Evolutionary conservation across 2,113 vertebrate genomes (phyloP).

Genomic region (Melanerpes aurifrons): DNA sequence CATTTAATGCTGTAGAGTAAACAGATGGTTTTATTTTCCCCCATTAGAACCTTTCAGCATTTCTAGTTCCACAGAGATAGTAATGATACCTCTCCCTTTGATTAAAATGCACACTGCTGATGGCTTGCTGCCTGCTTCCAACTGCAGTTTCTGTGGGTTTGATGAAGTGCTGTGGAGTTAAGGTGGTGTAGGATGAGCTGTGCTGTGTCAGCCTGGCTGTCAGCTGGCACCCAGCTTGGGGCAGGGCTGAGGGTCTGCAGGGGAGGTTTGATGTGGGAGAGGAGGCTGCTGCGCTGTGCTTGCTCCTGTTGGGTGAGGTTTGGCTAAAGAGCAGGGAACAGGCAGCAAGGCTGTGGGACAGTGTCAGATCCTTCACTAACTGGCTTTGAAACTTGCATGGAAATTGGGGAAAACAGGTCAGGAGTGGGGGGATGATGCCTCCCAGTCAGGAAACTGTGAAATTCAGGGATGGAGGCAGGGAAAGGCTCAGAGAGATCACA

Average conservation of each 20-base stretch:
- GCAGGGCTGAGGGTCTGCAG: accelerated
- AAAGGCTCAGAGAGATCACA: background rate
- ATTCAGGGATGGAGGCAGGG: accelerated
- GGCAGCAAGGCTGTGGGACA: accelerated
- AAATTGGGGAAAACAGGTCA: accelerated
- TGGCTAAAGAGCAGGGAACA: background rate
- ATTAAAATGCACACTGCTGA: conserved; percentile 68
- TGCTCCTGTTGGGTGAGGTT: accelerated
- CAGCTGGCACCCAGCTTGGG: background rate
- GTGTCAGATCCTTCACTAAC: background rate
- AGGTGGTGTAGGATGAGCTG: background rate
- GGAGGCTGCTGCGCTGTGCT: background rate
- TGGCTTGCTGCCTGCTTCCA: conserved; percentile 9
- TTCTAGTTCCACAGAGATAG: conserved; percentile 40
- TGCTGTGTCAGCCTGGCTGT: accelerated
- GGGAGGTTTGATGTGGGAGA: accelerated
- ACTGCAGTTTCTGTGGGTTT: background rate
- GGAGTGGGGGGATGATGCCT: background rate
- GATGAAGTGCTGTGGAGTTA: background rate
- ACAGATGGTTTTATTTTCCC: conserved; percentile 69
- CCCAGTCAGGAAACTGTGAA: background rate
- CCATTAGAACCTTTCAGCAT: conserved; percentile 57
- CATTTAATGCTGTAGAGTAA: conserved; percentile 64
- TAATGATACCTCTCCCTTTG: conserved; percentile 62
- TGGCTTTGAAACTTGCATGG: background rate